Percentiles rank a stretch among this genome's conserved stretches.
phyloP scores from a whole-genome alignment of 2,113 vertebrate species.

The Gasterosteus nipponicus region DNA sequence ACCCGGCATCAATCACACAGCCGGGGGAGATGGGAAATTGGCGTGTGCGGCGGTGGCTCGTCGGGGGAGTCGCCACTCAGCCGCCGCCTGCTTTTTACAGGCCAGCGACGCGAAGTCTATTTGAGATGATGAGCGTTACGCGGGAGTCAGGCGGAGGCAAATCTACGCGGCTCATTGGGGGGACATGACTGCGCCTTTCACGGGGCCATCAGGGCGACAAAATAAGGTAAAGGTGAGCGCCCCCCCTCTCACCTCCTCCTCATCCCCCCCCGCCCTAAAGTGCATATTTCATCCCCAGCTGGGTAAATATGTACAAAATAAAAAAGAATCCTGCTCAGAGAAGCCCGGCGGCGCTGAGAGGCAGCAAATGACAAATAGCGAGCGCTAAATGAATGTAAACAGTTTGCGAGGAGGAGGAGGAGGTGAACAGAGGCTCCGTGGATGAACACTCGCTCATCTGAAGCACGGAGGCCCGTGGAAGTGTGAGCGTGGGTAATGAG shows the following conservation, averaged over 20 bases:
- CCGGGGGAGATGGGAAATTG: constrained; percentile 64
- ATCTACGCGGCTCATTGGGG: constrained; percentile 35
- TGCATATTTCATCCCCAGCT: constrained; percentile 39
- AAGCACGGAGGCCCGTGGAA: constrained; percentile 35
- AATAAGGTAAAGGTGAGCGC: constrained; percentile 25
- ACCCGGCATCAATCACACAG: constrained; percentile 69
- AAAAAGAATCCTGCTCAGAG: constrained; percentile 35
- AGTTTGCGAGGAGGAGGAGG: constrained; percentile 18
- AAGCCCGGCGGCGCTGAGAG: constrained; percentile 5
- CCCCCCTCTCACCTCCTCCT: not conserved
- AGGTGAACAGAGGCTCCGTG: constrained; percentile 45
- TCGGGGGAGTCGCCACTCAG: constrained; percentile 34
- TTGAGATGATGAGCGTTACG: constrained; percentile 63
- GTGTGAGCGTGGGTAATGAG: constrained; percentile 44
- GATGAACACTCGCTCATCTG: constrained; percentile 38
- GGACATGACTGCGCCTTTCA: constrained; percentile 63
- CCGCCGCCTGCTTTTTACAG: constrained; percentile 33
- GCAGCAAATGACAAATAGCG: constrained; percentile 39
- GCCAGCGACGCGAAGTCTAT: constrained; percentile 36
- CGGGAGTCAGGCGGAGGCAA: constrained; percentile 36
- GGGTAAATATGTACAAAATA: constrained; percentile 52
- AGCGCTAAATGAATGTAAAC: constrained; percentile 59
- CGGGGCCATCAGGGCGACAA: constrained; percentile 49
- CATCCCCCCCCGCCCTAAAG: not conserved
- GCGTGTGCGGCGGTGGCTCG: constrained; percentile 29